These are phyloP conservation scores for Xestia c-nigrum DNA, from an alignment of 2,888 invertebrate species.

Conservation along the genomic window DNA sequence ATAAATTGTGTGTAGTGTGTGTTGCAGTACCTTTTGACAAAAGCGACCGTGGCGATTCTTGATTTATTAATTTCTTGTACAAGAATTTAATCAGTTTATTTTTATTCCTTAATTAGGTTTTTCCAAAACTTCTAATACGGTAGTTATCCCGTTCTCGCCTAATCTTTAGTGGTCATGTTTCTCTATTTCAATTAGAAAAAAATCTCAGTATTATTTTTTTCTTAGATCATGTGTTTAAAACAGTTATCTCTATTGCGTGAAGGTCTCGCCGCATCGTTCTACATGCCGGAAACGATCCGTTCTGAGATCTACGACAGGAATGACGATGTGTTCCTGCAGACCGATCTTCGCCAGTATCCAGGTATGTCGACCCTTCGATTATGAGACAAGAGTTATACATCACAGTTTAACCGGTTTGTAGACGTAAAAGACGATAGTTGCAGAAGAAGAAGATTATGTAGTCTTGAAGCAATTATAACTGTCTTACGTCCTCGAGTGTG, in stretches of 20 bases:
- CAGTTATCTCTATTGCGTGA: constrained; percentile 35
- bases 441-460: too few species aligned
- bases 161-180: not conserved
- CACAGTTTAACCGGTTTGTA: not conserved
- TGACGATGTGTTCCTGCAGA: constrained; percentile 93
- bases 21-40: not conserved
- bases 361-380: constrained; percentile 66
- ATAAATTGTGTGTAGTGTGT: not conserved
- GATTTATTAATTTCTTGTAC: constrained; percentile 1
- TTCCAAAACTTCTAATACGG: not conserved
- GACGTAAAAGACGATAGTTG: too few species aligned
- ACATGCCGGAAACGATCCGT: constrained; percentile 96
- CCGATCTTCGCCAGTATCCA: constrained; percentile 89
- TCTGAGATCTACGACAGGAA: constrained; percentile 94
- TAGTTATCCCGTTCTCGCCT: not conserved
- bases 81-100: not conserved
- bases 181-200: not conserved
- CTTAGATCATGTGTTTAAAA: not conserved
- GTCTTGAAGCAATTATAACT: not conserved
- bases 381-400: not conserved
- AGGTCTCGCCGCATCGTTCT: constrained; percentile 92
- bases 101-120: not conserved
- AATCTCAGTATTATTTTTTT: not conserved
- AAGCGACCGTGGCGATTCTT: not conserved
- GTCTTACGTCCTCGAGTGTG: not conserved